A percentile compares a stretch with the other conserved stretches of the same genome.
phyloP scores from a whole-genome alignment of 2,797 vertebrate genomes.

The Avahi laniger region DNA sequence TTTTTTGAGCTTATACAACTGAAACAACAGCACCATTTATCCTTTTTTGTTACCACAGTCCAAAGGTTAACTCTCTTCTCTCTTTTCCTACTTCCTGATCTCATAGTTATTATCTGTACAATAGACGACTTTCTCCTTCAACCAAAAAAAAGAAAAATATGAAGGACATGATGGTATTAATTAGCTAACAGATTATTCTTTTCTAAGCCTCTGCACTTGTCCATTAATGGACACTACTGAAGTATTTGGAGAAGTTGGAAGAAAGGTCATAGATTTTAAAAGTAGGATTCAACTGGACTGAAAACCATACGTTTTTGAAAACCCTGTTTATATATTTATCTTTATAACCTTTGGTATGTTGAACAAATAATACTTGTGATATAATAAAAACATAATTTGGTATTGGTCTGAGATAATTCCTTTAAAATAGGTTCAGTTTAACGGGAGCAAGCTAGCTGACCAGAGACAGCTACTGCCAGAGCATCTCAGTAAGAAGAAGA shows the following conservation, averaged over 20 bases:
- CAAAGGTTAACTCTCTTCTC: neutral
- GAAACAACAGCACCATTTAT: neutral
- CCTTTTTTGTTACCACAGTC: fast-evolving
- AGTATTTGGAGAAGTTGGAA: neutral
- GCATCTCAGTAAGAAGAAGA: too few relatives aligned
- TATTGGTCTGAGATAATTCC: neutral
- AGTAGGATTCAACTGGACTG: neutral
- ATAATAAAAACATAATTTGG: neutral
- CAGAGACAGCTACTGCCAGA: too few relatives aligned
- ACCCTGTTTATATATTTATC: neutral
- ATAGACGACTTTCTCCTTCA: neutral
- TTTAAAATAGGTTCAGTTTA: neutral
- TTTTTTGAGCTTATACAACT: neutral
- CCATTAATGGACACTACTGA: neutral
- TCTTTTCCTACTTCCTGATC: neutral
- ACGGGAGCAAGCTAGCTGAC: too few relatives aligned
- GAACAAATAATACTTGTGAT: neutral
- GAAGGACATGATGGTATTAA: neutral
- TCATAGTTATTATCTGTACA: neutral
- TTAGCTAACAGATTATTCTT: neutral
- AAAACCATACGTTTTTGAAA: neutral
- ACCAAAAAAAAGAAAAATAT: neutral
- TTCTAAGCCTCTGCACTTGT: neutral
- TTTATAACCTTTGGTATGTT: neutral
- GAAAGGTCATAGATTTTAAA: neutral